Conservation (phyloP, 2,888 invertebrate species). For the Eupithecia tripunctaria region DNA sequence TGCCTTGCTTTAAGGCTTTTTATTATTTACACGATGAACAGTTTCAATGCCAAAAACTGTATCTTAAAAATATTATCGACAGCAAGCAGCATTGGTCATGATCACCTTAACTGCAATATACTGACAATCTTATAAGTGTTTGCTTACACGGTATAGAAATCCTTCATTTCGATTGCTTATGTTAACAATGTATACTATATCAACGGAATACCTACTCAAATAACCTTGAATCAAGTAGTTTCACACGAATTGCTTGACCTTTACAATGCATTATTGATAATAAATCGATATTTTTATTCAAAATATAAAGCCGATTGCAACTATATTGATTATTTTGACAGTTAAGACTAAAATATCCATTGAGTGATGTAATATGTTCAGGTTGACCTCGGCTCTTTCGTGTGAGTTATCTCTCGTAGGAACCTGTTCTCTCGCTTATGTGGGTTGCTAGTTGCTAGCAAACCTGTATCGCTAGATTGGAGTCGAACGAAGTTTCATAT, state of each 20-base stretch:
- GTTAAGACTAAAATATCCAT: conserved; percentile 52
- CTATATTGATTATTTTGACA: conserved; percentile 34
- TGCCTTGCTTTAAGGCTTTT: conserved; percentile 32
- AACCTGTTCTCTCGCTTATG: conserved; percentile 63
- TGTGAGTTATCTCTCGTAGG: conserved; percentile 60
- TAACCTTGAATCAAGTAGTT: not conserved
- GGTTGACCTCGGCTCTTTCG: conserved; percentile 60
- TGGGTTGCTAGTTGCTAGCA: conserved; percentile 51
- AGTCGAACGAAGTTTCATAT: conserved; percentile 34
- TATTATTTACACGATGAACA: not conserved
- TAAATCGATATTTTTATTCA: not conserved
- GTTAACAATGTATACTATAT: not conserved
- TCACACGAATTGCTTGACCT: not conserved
- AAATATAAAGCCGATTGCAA: not conserved
- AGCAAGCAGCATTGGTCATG: not conserved
- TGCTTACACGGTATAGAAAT: not conserved
- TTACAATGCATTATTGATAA: not conserved
- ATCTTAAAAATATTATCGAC: not conserved
- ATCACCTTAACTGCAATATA: not conserved
- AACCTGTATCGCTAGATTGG: conserved; percentile 39
- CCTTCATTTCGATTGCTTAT: not conserved
- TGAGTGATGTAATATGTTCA: conserved; percentile 63
- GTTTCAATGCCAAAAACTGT: not conserved
- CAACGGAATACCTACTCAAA: not conserved
- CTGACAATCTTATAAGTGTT: not conserved